These are phyloP conservation scores for Lophius piscatorius DNA, from an alignment of 2,113 vertebrate species.

Conservation along the genomic window DNA sequence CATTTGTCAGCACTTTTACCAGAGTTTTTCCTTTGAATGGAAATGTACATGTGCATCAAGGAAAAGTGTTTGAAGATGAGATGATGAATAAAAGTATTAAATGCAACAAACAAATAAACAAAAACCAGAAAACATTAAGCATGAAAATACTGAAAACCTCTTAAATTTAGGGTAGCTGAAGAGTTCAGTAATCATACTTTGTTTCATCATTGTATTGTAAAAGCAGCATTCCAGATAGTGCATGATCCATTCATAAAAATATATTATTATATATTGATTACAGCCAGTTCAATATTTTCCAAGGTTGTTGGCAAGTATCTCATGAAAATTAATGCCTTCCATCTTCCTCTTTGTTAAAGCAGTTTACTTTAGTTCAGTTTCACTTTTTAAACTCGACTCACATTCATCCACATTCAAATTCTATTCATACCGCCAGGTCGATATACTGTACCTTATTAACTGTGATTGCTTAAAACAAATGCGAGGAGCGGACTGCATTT, in stretches of 20 bases:
- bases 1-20: slow-evolving; percentile 83
- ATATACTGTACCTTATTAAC: slow-evolving; percentile 56
- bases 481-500: slow-evolving; percentile 56
- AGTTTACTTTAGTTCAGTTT: slow-evolving; percentile 23
- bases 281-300: neutral
- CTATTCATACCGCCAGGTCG: no score
- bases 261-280: no score
- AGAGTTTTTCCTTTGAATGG: slow-evolving; percentile 76
- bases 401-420: slow-evolving; percentile 39
- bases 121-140: no score
- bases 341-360: neutral
- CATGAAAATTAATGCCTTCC: no score
- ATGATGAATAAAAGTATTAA: slow-evolving; percentile 74
- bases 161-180: no score
- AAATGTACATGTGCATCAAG: slow-evolving; percentile 73
- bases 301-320: neutral
- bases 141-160: no score
- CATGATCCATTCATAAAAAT: no score
- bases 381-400: slow-evolving; percentile 43
- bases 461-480: slow-evolving; percentile 62
- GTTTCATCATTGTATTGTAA: neutral
- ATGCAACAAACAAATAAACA: no score
- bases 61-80: slow-evolving; percentile 80
- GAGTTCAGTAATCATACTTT: no score
- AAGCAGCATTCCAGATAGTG: neutral